These are phyloP conservation scores for Malurus leucopterus DNA, from an alignment of 2,797 vertebrate species.

Conservation along the genomic window DNA sequence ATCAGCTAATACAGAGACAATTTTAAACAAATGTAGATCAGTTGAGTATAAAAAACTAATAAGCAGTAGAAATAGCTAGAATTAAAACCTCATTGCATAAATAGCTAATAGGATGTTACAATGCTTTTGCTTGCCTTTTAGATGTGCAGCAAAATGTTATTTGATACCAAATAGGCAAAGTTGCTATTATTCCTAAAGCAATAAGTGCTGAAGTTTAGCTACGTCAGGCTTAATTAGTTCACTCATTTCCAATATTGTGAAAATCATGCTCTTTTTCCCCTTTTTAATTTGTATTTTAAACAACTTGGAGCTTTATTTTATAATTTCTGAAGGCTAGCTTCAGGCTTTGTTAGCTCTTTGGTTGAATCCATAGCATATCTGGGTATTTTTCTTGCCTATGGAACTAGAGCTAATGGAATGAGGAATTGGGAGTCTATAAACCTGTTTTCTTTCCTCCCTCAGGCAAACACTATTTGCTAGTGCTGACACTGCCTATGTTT, in stretches of 20 bases:
- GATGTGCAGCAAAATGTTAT: not conserved
- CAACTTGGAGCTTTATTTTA: not conserved
- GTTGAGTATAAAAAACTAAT: not conserved
- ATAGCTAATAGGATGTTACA: not conserved
- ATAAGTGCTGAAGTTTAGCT: not conserved
- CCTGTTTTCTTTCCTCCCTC: not conserved
- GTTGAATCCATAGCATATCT: not conserved
- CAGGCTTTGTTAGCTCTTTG: not conserved
- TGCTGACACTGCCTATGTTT: conserved; percentile 93
- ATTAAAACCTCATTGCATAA: not conserved
- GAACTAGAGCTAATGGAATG: not conserved
- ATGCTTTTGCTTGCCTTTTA: not conserved
- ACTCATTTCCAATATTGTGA: not conserved
- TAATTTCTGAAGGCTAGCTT: not conserved
- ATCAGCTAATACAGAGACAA: not conserved
- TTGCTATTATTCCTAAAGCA: not conserved
- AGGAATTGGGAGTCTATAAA: not conserved
- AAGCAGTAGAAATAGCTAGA: not conserved
- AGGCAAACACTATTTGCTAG: conserved; percentile 95
- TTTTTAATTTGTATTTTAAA: not conserved
- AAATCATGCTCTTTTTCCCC: accelerated
- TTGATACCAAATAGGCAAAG: not conserved
- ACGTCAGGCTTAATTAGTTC: not conserved
- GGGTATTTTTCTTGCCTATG: not conserved
- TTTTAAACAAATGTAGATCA: not conserved